Conservation (phyloP, 2,113 vertebrate species). For the Henicopernis longicauda region DNA sequence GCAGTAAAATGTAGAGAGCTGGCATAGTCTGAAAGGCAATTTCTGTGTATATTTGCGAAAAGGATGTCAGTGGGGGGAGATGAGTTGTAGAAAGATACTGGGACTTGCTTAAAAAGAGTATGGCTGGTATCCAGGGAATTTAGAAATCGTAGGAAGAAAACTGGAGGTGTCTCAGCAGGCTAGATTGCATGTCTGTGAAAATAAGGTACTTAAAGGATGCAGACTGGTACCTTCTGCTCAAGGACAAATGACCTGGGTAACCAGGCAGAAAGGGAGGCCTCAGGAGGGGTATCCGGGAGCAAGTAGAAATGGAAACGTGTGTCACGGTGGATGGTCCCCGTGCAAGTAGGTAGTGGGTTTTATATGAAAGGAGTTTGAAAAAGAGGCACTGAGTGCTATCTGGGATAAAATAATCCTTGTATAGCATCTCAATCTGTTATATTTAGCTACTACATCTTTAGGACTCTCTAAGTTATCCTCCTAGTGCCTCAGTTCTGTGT, state of each 20-base stretch:
- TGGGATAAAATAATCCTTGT: background rate
- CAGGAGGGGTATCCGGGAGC: background rate
- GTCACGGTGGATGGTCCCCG: background rate
- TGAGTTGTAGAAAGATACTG: constrained; percentile 10
- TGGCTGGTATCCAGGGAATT: constrained; percentile 32
- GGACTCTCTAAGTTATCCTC: background rate
- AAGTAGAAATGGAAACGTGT: background rate
- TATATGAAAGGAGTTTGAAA: background rate
- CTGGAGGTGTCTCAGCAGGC: constrained; percentile 20
- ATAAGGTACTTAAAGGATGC: background rate
- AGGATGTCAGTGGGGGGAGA: background rate
- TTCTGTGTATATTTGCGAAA: background rate
- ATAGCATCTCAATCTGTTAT: background rate
- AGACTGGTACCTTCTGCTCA: background rate
- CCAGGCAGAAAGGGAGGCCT: background rate
- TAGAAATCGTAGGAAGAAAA: constrained; percentile 25
- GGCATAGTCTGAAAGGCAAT: constrained; percentile 6
- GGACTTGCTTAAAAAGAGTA: constrained; percentile 8
- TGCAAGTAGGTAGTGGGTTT: background rate
- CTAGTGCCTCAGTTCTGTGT: background rate
- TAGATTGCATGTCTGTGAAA: constrained; percentile 28
- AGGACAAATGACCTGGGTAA: background rate
- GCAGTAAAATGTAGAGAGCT: constrained; percentile 10
- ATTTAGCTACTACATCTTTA: background rate
- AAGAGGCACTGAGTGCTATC: background rate